Evolutionary conservation across 2,888 invertebrate genomes (phyloP).

Genomic region (Seira musarum): DNA sequence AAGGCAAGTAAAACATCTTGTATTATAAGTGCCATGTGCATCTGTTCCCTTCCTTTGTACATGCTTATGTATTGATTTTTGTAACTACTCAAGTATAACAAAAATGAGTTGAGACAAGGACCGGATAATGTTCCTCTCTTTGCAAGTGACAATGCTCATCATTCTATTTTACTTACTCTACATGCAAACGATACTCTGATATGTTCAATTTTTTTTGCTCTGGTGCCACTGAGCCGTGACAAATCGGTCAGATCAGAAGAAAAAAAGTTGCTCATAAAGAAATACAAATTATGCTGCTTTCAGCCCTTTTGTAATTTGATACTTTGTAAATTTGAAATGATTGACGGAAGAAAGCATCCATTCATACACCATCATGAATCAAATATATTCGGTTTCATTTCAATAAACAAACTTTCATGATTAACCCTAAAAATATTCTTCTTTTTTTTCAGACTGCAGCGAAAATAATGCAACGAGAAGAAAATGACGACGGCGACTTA

Average conservation of each 20-base stretch:
- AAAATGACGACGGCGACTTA: background rate
- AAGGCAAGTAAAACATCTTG: background rate
- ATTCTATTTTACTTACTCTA: background rate
- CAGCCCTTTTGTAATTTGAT: constrained; percentile 2
- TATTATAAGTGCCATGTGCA: constrained; percentile 16
- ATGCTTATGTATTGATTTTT: constrained; percentile 20
- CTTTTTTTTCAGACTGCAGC: constrained; percentile 32
- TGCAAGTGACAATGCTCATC: constrained; percentile 13
- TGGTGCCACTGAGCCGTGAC: constrained; percentile 56
- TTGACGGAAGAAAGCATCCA: constrained; percentile 1
- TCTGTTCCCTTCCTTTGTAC: constrained; percentile 2
- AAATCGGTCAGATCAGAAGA: constrained; percentile 59
- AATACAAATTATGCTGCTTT: constrained; percentile 31
- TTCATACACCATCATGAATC: constrained; percentile 19
- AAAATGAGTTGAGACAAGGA: constrained; percentile 23
- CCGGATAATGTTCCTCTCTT: constrained; percentile 46
- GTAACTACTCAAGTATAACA: constrained; percentile 53
- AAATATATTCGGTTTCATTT: no score
- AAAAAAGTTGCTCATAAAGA: constrained; percentile 34
- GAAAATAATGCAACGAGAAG: constrained; percentile 32
- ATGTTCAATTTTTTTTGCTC: constrained; percentile 28
- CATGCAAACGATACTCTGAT: constrained; percentile 4
- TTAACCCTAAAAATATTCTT: background rate
- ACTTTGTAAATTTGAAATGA: constrained; percentile 16
- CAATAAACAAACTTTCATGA: no score